A percentile compares a stretch with the other conserved stretches of the same genome.
Conservation (phyloP, 2,888 invertebrate species). For the Cryptocephalus moraei region DNA sequence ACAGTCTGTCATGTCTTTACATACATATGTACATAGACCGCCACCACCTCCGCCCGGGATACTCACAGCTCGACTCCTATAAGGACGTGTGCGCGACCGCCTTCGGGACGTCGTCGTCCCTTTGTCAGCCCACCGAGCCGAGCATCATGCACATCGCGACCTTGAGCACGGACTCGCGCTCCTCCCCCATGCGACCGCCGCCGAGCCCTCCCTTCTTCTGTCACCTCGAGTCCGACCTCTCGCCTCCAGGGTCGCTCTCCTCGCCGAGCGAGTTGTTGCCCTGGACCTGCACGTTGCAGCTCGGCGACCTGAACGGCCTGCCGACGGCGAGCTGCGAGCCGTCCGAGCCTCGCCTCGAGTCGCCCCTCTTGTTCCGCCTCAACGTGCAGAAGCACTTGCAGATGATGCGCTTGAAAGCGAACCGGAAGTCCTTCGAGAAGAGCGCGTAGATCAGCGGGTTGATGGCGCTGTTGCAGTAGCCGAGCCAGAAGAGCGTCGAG, state of each 20-base stretch:
- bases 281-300: constrained; percentile 43
- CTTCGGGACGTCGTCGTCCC: constrained; percentile 5
- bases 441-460: constrained; percentile 93
- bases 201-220: constrained; percentile 15
- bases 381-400: constrained; percentile 70
- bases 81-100: too few relatives aligned
- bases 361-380: constrained; percentile 9
- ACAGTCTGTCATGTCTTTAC: too few relatives aligned
- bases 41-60: too few relatives aligned
- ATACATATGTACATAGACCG: too few relatives aligned
- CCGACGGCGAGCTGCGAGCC: constrained; percentile 45
- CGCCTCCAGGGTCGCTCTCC: constrained; percentile 44
- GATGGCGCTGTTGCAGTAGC: constrained; percentile 93
- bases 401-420: constrained; percentile 87
- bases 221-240: constrained; percentile 47
- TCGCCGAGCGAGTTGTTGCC: constrained; percentile 42
- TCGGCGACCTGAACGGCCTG: constrained; percentile 43
- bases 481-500: constrained; percentile 92
- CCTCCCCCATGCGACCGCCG: constrained; percentile 22
- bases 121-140: constrained; percentile 26
- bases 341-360: constrained; percentile 46
- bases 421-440: constrained; percentile 87
- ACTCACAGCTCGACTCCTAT: too few relatives aligned
- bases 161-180: constrained; percentile 31
- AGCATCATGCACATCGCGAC: constrained; percentile 33